Evolutionary conservation across 2,888 invertebrate genomes (phyloP).

Genomic region (Patella ulyssiponensis): DNA sequence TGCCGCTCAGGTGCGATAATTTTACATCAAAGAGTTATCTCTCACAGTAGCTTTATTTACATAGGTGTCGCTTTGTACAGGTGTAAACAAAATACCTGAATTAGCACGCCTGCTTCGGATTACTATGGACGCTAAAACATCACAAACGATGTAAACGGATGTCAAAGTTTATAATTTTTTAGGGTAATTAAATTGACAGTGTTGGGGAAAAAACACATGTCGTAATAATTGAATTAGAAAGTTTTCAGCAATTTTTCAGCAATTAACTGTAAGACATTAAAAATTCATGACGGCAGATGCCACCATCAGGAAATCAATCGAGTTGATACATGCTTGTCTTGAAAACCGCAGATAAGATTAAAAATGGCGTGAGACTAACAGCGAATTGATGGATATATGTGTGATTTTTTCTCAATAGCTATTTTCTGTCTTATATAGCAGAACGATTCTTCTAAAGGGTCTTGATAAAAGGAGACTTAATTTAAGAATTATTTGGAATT

Average conservation of each 20-base stretch:
- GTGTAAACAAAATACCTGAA: conserved; percentile 11
- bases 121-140: conserved; percentile 3
- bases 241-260: no score
- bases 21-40: no score
- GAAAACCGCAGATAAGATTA: neutral
- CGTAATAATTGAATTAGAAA: neutral
- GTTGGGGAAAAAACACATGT: neutral
- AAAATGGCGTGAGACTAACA: neutral
- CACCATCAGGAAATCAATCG: neutral
- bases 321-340: neutral
- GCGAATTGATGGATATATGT: neutral
- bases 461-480: neutral
- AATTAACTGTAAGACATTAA: neutral
- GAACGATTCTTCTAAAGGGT: neutral
- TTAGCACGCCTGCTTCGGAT: neutral
- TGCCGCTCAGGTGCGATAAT: no score
- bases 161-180: neutral
- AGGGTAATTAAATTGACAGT: neutral
- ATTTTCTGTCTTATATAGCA: neutral
- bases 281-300: neutral
- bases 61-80: conserved; percentile 7
- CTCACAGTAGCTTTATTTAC: no score
- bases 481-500: no score
- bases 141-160: neutral
- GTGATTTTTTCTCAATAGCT: neutral